Evolutionary conservation across 2,113 vertebrate genomes (phyloP), one percentile per base, ranked within the genome.

Genomic region (Paedocypris sp.): DNA sequence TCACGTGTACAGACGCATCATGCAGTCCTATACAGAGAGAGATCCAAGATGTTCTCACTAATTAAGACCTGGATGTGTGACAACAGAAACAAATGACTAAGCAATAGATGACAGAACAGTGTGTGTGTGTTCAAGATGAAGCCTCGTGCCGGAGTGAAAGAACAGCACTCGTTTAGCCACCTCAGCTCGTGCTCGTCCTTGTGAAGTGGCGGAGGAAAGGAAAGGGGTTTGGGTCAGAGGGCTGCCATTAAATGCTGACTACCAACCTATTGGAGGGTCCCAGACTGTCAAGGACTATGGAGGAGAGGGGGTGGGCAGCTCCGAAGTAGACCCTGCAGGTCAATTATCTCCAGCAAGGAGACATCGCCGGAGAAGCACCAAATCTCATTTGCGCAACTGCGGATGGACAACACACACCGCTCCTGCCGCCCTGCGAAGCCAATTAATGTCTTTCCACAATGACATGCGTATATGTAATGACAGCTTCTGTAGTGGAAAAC

Each of bases 331-430:
- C 80, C 78, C 66, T 77, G 74, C 60, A 73, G 83, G 81, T 85
- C 82, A 84, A 81, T 82, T 84, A 83, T 82, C 73, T 76, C 59
- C 29, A 53, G 63, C 74, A 79, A 81, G 77, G 80, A 83, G 82
- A 79, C 75, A 72, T 71, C 74, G 72, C 29, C 68, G 72, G 68
- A 23, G 59, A 76, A 79, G 69, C 71, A 80, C 75, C 82, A 79
- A 81, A 84, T 83, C 79, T 86, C 79, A 82, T 85, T 83, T 83
- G 74, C 80, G 76, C 76, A 75, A 72, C 73, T 65, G 79, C 75
- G 71, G 54, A 73, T 74, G 32, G 59, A 58, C 61, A 48, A 63
- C 60, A 63, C 47, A 69, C 58, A 59, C 62, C 68, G 31, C 59
- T 63, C 71, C 71, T 68, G 60, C 81, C 69, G 68, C 51, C 45